Evolutionary conservation across 1,140 invertebrate genomes (phyloP).

Genomic region (Pseudomyrmex dendroicus): DNA sequence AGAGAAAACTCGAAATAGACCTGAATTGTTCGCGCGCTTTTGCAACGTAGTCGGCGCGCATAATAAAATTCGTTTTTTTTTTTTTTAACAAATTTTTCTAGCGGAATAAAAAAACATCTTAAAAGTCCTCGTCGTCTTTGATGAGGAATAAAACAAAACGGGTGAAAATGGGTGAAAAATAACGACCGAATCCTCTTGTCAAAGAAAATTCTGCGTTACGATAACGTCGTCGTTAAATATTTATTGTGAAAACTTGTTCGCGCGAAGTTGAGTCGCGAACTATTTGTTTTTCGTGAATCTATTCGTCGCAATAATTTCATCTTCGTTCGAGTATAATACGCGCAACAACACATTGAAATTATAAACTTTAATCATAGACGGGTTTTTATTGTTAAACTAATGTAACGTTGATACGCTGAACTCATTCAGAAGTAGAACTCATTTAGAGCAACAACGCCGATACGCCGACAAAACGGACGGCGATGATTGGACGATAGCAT

Average conservation of each 20-base stretch:
- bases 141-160: not conserved
- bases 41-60: conserved; percentile 18
- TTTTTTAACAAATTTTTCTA: not conserved
- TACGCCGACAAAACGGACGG: conserved; percentile 3
- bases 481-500: conserved; percentile 54
- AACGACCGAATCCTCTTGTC: not conserved
- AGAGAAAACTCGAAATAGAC: not conserved
- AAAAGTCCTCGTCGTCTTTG: not conserved
- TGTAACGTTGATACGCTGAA: not conserved
- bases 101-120: not conserved
- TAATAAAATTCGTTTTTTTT: not conserved
- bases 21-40: conserved; percentile 29
- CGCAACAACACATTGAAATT: not conserved
- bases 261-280: too few relatives aligned
- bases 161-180: not conserved
- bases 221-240: too few relatives aligned
- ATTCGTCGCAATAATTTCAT: too few relatives aligned
- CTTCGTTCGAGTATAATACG: too few relatives aligned
- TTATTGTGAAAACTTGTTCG: too few relatives aligned
- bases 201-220: not conserved
- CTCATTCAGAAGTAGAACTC: conserved; percentile 5
- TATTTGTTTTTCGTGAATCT: too few relatives aligned
- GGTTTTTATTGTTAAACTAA: not conserved
- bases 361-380: not conserved
- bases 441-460: conserved; percentile 8